These are phyloP conservation scores for Pseudopleuronectes americanus DNA, from an alignment of 2,797 vertebrate species.

Conservation along the genomic window DNA sequence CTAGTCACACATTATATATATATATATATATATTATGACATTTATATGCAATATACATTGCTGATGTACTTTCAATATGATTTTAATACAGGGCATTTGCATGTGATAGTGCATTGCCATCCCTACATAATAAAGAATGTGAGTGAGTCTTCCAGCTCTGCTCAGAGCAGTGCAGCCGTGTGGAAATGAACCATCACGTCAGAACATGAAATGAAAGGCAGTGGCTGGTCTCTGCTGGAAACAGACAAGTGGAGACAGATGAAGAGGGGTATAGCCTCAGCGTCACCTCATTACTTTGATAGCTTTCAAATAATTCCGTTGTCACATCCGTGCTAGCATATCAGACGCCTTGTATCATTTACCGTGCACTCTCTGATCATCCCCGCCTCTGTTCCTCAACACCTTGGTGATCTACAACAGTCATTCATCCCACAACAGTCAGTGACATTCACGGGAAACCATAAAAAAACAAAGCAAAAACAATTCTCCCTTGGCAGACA, in stretches of 20 bases:
- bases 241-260: slow-evolving; percentile 63
- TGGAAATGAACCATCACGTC: slow-evolving; percentile 13
- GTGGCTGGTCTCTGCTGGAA: slow-evolving; percentile 19
- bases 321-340: slow-evolving; percentile 52
- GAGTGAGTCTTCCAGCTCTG: neutral
- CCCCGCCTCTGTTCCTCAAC: slow-evolving; percentile 49
- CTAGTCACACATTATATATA: too few relatives aligned
- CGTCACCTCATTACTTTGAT: slow-evolving; percentile 48
- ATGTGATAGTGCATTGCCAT: too few relatives aligned
- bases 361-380: slow-evolving; percentile 50
- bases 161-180: neutral
- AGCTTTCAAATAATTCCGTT: slow-evolving; percentile 43
- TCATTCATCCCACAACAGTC: slow-evolving; percentile 22
- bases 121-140: neutral
- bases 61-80: too few relatives aligned
- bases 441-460: neutral
- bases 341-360: slow-evolving; percentile 47
- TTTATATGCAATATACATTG: too few relatives aligned
- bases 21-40: too few relatives aligned
- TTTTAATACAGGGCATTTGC: too few relatives aligned
- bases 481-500: neutral
- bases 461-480: neutral
- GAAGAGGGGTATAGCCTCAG: neutral
- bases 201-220: slow-evolving; percentile 26
- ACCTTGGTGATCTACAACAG: slow-evolving; percentile 11